Evolutionary conservation across 2,797 vertebrate genomes (phyloP), one percentile per base, ranked within the genome.

Genomic region (Pipistrellus nathusii): DNA sequence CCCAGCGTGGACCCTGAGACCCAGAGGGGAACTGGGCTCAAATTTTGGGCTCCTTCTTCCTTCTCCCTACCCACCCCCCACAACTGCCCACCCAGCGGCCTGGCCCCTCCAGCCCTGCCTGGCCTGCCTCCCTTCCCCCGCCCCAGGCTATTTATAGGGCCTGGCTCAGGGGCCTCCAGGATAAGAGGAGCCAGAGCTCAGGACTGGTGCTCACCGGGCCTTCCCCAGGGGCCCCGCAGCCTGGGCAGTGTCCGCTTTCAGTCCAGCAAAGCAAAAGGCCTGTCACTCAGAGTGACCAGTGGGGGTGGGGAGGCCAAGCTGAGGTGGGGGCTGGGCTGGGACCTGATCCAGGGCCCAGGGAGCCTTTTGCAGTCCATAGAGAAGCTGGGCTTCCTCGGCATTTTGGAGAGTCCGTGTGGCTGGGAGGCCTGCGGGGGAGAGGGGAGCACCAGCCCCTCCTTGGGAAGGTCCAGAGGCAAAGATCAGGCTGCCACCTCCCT

Each of bases 221-320:
- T 96, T 88, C 94, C 96, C 91, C 73, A 90, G 94, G 92, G 96
- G 83, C 93, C 94, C 80, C 4, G 0, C 68, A 35, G 85, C 76
- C 92, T 2, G 5, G 83, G 69, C 86, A 96, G 96, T 95, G 96
- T 97, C 96, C 0, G 18, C 96, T 97, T 97, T 97, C 96, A 97
- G 71, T 44, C 89, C 87, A 80, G 96, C 94, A 97, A 82, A 96
- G 96, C 94, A 97, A 88, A 96, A 94, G 96, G 96, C 76, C 6
- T 4, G 46, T 92, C 62, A 1, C 30, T 95, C 95, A 88, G 84
- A 96, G 68, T 32, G 35, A 94, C 62, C 35, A 11, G 62, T 27
- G 80, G 92, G 81, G 46, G 82, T 38, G 38, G 91, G 76, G 78
- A 48, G 41, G 77, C 25, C 69, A 46, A 46, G 77, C 53, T 11